phyloP scores from a whole-genome alignment of 2,113 vertebrate species.

The Myocastor coypus region DNA sequence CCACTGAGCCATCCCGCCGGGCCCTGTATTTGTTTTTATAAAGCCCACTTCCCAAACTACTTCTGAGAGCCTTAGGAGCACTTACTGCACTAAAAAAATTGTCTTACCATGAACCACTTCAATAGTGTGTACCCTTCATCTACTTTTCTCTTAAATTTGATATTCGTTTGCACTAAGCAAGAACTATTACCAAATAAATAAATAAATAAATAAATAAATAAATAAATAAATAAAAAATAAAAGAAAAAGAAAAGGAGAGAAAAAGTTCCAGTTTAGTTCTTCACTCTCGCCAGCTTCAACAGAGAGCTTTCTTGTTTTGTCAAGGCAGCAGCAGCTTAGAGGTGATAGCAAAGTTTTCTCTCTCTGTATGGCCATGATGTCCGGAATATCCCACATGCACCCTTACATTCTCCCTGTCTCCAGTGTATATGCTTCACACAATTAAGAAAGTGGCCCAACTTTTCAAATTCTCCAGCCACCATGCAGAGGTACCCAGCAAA shows the following conservation, averaged over 20 bases:
- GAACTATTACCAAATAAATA: no score
- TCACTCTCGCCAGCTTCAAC: not conserved
- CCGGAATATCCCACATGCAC: not conserved
- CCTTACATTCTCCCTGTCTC: no score
- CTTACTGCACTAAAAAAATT: not conserved
- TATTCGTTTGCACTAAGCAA: no score
- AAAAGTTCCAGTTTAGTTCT: not conserved
- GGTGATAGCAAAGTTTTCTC: not conserved
- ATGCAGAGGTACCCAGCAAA: no score
- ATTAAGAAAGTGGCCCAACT: not conserved
- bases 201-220: no score
- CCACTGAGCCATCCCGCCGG: no score
- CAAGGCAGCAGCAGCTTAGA: not conserved
- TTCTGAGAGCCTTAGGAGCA: constrained; percentile 9
- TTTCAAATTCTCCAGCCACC: not conserved
- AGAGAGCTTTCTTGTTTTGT: not conserved
- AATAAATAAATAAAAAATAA: no score
- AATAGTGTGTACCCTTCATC: no score
- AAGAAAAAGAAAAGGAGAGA: no score
- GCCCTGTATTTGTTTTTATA: not conserved
- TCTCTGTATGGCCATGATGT: not conserved
- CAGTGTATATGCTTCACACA: no score
- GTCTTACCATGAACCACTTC: no score
- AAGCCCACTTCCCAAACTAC: constrained; percentile 33
- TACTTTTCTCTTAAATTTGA: no score